phyloP scores from a whole-genome alignment of 1,140 invertebrate species.

The Drosophila kepulauana region DNA sequence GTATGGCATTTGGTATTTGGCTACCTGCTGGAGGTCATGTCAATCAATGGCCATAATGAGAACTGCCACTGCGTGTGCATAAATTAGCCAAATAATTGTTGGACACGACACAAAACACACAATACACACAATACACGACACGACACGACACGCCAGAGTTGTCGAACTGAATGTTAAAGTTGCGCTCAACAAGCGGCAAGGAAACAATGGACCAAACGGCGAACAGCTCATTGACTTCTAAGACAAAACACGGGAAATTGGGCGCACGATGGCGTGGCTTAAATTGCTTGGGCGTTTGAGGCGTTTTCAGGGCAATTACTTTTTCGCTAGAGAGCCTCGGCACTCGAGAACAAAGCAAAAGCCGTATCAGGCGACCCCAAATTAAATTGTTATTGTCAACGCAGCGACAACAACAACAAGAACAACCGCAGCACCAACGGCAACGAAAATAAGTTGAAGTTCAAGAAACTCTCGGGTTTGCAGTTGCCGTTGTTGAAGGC shows the following conservation, averaged over 20 bases:
- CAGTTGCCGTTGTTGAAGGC: constrained; percentile 49
- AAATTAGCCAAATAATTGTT: constrained; percentile 81
- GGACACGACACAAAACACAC: constrained; percentile 45
- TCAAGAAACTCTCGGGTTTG: constrained; percentile 59
- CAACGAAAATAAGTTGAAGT: constrained; percentile 43
- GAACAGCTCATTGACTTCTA: constrained; percentile 40
- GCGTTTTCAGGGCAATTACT: constrained; percentile 39
- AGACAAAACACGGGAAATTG: constrained; percentile 41
- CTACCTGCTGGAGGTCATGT: constrained; percentile 59
- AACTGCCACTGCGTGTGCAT: constrained; percentile 71
- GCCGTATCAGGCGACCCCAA: constrained; percentile 8
- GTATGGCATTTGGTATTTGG: background rate
- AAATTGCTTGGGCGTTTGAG: constrained; percentile 20
- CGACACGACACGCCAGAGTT: constrained; percentile 44
- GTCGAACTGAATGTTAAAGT: constrained; percentile 32
- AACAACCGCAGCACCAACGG: constrained; percentile 14
- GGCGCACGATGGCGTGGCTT: constrained; percentile 20
- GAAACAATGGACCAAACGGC: constrained; percentile 32
- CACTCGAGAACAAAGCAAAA: constrained; percentile 19
- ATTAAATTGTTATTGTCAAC: constrained; percentile 50
- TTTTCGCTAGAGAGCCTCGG: constrained; percentile 12
- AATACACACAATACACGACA: constrained; percentile 25
- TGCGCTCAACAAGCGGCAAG: constrained; percentile 4
- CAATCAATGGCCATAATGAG: constrained; percentile 75
- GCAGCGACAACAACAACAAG: constrained; percentile 23